phyloP scores from a whole-genome alignment of 2,113 vertebrate genomes.

The Forbesichthys papilliferus region DNA sequence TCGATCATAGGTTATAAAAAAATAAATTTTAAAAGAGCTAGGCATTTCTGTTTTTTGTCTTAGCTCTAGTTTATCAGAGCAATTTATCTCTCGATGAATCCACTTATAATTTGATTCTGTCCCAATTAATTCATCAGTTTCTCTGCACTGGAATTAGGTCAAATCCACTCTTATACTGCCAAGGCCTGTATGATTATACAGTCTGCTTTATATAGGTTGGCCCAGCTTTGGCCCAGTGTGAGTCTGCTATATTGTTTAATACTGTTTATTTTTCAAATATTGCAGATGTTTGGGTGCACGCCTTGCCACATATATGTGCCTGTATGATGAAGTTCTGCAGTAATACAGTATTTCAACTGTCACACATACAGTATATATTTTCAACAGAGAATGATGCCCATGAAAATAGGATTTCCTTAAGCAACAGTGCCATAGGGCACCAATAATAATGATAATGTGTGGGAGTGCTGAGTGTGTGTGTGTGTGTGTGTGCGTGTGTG shows the following conservation, averaged over 20 bases:
- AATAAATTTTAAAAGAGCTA: no score
- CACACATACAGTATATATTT: not conserved
- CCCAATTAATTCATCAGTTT: slow-evolving; percentile 67
- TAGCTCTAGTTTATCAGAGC: slow-evolving; percentile 30
- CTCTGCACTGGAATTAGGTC: slow-evolving; percentile 65
- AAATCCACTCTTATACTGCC: slow-evolving; percentile 48
- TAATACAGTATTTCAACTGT: not conserved
- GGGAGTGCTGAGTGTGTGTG: not conserved
- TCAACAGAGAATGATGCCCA: not conserved
- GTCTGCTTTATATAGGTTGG: slow-evolving; percentile 60
- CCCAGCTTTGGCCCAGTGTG: slow-evolving; percentile 19
- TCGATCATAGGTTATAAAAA: not conserved
- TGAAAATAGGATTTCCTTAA: not conserved
- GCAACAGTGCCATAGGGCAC: not conserved
- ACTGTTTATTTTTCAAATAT: slow-evolving; percentile 52
- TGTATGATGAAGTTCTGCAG: not conserved
- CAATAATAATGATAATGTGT: not conserved
- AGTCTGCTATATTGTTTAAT: slow-evolving; percentile 14
- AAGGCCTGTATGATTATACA: slow-evolving; percentile 44
- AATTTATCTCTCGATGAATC: slow-evolving; percentile 39
- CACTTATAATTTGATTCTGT: slow-evolving; percentile 63
- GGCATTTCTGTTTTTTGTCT: not conserved
- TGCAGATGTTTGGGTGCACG: not conserved
- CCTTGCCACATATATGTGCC: slow-evolving; percentile 4
- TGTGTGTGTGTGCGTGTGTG: slow-evolving; percentile 3